Evolutionary conservation across 2,113 vertebrate species (phyloP).

Genomic region (Lathamus discolor): DNA sequence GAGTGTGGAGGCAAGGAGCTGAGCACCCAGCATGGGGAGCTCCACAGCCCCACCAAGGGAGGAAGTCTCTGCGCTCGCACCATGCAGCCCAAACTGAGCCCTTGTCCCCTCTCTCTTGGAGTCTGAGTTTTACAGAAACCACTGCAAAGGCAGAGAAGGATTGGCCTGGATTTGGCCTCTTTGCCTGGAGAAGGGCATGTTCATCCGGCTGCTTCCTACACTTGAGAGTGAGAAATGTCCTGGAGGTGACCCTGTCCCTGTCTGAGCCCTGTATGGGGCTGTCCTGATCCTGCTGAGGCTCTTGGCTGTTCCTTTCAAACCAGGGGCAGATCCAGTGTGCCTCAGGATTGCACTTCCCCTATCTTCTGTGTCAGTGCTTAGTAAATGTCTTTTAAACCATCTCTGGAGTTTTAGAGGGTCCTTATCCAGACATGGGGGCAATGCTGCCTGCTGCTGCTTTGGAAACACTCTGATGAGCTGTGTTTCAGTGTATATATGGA

Average conservation of each 20-base stretch:
- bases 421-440: accelerated
- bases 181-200: neutral
- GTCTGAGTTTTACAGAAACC: neutral
- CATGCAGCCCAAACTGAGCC: neutral
- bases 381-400: neutral
- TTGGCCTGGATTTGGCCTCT: neutral
- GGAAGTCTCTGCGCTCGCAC: neutral
- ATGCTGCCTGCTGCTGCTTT: neutral
- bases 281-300: neutral
- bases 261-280: neutral
- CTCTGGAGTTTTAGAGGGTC: neutral
- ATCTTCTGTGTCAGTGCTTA: accelerated
- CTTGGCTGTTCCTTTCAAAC: neutral
- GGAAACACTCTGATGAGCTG: neutral
- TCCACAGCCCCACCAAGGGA: neutral
- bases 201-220: neutral
- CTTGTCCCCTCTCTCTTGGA: neutral
- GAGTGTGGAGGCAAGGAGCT: neutral
- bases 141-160: neutral
- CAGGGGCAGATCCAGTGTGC: neutral
- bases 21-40: neutral
- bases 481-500: accelerated
- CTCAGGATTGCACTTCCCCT: neutral
- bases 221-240: accelerated
- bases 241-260: neutral